These are phyloP conservation scores for Pantherophis guttatus DNA, from an alignment of 2,113 vertebrate species.

Conservation along the genomic window DNA sequence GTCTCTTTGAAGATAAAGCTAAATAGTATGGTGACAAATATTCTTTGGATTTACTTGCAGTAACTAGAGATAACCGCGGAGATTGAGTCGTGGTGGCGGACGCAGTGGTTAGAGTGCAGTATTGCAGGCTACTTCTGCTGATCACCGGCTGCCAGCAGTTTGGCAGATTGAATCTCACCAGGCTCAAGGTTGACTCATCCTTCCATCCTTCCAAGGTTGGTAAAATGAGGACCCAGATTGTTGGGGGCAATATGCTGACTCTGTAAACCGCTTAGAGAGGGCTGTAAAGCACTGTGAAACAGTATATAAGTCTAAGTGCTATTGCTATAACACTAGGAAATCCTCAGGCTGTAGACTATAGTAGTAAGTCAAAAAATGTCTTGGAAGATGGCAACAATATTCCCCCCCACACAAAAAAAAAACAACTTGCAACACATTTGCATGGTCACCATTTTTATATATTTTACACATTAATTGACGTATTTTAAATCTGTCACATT, in stretches of 20 bases:
- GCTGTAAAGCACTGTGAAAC: no score
- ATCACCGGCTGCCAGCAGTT: no score
- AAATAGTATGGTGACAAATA: neutral
- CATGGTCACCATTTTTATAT: neutral
- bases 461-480: neutral
- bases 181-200: no score
- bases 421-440: neutral
- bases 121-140: no score
- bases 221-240: no score
- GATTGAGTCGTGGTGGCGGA: no score
- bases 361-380: neutral
- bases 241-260: no score
- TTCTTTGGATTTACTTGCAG: neutral
- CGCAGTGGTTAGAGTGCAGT: no score
- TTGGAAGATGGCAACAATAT: neutral
- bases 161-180: no score
- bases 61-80: neutral
- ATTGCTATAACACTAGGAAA: neutral
- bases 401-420: neutral
- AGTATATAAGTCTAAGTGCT: no score
- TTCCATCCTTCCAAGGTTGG: no score
- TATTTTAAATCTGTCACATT: neutral
- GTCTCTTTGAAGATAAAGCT: neutral
- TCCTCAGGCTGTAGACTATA: neutral
- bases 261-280: no score